Base-by-base conservation (phyloP, 1,140 invertebrate genomes). In the Samia ricini region DNA sequence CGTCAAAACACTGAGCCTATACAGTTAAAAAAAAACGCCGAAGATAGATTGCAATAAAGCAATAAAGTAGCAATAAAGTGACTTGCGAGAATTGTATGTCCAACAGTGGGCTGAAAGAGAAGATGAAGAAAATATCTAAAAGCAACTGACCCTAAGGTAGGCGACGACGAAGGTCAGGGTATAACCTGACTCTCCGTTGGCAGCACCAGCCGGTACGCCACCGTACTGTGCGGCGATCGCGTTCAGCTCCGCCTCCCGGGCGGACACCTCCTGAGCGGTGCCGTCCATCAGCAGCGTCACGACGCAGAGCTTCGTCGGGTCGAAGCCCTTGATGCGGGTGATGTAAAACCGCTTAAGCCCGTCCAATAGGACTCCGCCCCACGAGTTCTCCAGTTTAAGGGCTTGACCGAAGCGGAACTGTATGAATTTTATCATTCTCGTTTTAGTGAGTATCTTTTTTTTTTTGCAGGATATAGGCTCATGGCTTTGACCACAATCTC, bases 161-260 rank as follows among this genome's bases (percentile, higher is more conserved):
- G 98, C 99, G 64, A 99, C 99, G n/a, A 99, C 97, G 85, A 99
- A 99, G 0, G 99, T 99, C 5, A 99, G 86, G 65, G 97, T 95
- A 74, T 99, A 99, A 5, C 99, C 99, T 36, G 97, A 92, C 84
- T 97, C 95, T 0, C 99, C 99, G 82, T 99, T 99, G 23, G 94
- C 95, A 63, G 97, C 96, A 0, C 98, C 98, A 0, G 96, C 98
- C 2, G 96, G 94, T 42, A 99, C 91, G 7, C 98, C 98, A 0
- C 94, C 94, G 74, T 89, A 93, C 58, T 92, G 77, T 20, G 91
- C 92, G 0, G 96, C 97, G 57, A 99, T 96, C n/a, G 90, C 91
- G 79, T 98, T 96, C 20, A 99, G 95, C 71, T 93, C 93, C 66
- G 94, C 94, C 83, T 99, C 97, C 64, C 97, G 61, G 0, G 76